Conservation (phyloP, 1,140 invertebrate species). For the Tenebrio molitor region DNA sequence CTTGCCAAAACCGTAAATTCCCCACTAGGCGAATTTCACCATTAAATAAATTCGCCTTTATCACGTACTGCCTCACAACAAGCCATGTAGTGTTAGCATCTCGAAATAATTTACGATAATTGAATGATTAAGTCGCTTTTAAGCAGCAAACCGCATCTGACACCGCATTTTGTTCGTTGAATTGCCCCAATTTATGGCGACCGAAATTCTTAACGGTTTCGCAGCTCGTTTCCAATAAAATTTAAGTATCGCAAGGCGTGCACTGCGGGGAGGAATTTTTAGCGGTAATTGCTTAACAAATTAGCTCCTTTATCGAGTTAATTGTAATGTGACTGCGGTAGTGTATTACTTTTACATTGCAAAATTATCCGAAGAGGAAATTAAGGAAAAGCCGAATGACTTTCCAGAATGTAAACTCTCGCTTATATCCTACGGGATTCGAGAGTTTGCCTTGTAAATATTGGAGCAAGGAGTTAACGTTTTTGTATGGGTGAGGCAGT, state of each 20-base stretch:
- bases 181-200: conserved; percentile 23
- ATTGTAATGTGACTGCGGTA: conserved; percentile 13
- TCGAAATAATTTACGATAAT: conserved; percentile 31
- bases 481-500: no score
- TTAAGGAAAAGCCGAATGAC: conserved; percentile 28
- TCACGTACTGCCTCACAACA: neutral
- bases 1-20: neutral
- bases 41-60: conserved; percentile 15
- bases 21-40: neutral
- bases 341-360: conserved; percentile 21
- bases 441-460: conserved; percentile 20
- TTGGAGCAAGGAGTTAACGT: neutral
- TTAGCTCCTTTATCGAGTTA: conserved; percentile 20
- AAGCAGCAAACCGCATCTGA: conserved; percentile 14
- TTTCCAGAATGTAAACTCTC: conserved; percentile 9
- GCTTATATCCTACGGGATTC: neutral
- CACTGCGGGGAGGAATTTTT: conserved; percentile 29
- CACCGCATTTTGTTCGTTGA: neutral
- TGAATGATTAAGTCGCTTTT: conserved; percentile 34
- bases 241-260: conserved; percentile 5
- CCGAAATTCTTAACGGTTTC: conserved; percentile 13
- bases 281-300: conserved; percentile 27
- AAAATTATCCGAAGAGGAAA: conserved; percentile 8
- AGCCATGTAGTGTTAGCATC: conserved; percentile 21
- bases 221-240: conserved; percentile 34